Base-by-base conservation (phyloP, 2,113 vertebrate species). In the Cinclus mexicanus region DNA sequence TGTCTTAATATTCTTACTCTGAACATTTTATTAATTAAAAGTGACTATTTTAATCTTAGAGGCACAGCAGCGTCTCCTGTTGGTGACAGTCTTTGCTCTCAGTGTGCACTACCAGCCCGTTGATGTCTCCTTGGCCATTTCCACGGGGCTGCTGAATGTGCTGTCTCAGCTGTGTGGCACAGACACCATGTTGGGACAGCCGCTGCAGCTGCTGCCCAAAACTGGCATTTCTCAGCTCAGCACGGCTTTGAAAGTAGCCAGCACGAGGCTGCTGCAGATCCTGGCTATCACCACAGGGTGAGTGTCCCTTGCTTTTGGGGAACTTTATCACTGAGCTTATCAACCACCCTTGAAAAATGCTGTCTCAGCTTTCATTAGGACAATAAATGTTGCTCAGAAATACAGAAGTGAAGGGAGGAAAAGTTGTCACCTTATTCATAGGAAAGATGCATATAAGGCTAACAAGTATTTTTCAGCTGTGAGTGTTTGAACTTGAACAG, bases 251-350 rank as follows among this genome's bases (percentile, higher is more conserved):
- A 99, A 99, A 97, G 99, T 99, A 95, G 99, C 99, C 64, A 99
- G 99, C 94, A 99, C 99, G 1, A 98, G 99, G 39, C 97, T 99
- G 35, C 98, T 99, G 59, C 99, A 99, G 96, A 99, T 99, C 89
- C 98, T 99, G 4, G 99, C 99, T 94, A 99, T 99, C 97, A 99
- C 99, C 94, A 99, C 99, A 0, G 99, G 99, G 99, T 99, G 84
- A 98, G 98, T 88, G 69, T 52, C 20, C 21, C 37, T 87, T 79
- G 55, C 35, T 37, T 85, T 37, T 11, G 8, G 81, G 57, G 67
- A 55, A 20, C 17, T 19, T 79, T 8, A 31, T 70, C 2, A 5
- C 47, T 60, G 42, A 39, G 37, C 37, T 91, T 92, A 78, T 83
- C 50, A 72, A 24, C 56, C 56, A 68, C 29, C 23, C 29, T 92